Percentiles rank a stretch among this genome's conserved stretches.
Conservation (phyloP, 2,113 vertebrate genomes). For the Lanius collurio region DNA sequence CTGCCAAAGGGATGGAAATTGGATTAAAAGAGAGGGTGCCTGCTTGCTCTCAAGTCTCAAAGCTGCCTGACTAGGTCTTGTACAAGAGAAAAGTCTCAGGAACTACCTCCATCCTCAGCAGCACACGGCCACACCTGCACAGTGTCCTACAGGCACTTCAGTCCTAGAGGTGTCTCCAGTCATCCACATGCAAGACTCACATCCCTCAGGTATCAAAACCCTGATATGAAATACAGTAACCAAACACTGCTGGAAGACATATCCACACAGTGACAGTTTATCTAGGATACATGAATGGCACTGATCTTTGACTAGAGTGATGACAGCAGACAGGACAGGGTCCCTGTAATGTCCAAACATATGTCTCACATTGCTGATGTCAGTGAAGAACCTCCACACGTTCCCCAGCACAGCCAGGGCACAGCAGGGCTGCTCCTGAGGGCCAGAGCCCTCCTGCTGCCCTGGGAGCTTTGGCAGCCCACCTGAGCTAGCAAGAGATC, state of each 20-base stretch:
- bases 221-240: neutral
- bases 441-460: neutral
- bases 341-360: neutral
- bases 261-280: neutral
- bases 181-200: neutral
- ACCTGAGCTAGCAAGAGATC: neutral
- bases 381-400: neutral
- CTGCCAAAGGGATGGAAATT: neutral
- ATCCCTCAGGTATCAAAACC: neutral
- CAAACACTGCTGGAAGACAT: neutral
- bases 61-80: neutral
- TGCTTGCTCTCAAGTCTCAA: neutral
- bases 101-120: neutral
- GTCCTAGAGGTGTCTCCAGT: neutral
- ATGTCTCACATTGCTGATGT: neutral
- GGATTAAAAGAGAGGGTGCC: neutral
- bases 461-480: neutral
- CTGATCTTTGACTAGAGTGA: neutral
- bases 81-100: neutral
- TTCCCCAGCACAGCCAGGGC: neutral
- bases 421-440: neutral
- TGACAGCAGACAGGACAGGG: neutral
- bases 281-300: neutral
- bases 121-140: neutral
- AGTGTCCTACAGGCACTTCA: neutral